These are phyloP conservation scores for Cirrhinus mrigala DNA, from an alignment of 2,797 vertebrate species.

Conservation along the genomic window DNA sequence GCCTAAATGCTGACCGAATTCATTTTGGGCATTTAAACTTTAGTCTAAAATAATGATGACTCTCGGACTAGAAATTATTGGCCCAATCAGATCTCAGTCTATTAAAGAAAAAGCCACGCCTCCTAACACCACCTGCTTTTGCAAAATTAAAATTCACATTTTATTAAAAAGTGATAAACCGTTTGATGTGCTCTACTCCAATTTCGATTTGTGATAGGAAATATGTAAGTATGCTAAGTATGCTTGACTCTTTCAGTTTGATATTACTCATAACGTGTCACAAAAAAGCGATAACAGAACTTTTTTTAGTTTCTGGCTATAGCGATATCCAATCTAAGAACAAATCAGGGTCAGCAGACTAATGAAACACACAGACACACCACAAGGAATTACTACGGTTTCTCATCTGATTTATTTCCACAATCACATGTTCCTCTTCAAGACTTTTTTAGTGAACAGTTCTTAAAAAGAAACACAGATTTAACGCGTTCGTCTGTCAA, in stretches of 20 bases:
- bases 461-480: not conserved
- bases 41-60: not conserved
- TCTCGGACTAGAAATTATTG: not conserved
- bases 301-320: not conserved
- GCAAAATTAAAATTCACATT: not conserved
- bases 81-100: not conserved
- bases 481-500: not conserved
- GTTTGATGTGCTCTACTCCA: not conserved
- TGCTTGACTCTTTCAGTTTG: not conserved
- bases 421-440: not conserved
- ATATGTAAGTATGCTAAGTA: not conserved
- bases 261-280: not conserved
- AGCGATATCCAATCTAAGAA: not conserved
- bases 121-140: not conserved
- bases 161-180: not conserved
- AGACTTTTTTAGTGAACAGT: not conserved
- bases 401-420: conserved; percentile 25
- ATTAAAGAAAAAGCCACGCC: not conserved
- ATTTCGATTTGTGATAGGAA: not conserved
- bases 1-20: not conserved
- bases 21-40: not conserved
- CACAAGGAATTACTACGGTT: not conserved
- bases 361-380: not conserved
- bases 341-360: not conserved
- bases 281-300: not conserved